Evolutionary conservation across 2,888 invertebrate species (phyloP), one percentile per base, ranked within the genome.

Genomic region (Tipula vernalis): DNA sequence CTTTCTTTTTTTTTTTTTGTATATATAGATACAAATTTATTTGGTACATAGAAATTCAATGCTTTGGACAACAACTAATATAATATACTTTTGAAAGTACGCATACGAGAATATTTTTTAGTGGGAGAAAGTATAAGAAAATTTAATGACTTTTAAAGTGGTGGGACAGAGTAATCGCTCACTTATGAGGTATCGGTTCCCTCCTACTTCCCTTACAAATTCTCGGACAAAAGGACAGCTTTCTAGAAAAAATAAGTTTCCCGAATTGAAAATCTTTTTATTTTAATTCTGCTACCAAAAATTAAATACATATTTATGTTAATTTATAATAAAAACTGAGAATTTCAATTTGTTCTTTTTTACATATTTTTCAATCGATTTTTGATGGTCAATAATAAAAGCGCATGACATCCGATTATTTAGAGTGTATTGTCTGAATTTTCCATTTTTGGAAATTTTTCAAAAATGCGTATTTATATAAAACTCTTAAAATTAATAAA

Each of bases 381-480:
- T 83, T 84, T 84, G 84, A 84, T 84, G 84, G 41, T 84, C 84
- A 84, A 84, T 84, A 84, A 41, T 39, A 84, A 84, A 84, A 84
- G 84, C 84, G 84, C 84, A 84, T 84, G 84, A 36, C 84, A 84
- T 84, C 15, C 39, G 15, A 84, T 39, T 84, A 39, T 39, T n/a
- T n/a, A 3, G 36, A 71, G 44, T 44, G 6, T 51, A 44, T 15
- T n/a, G 51, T 71, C 8, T 71, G 28, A 28, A 71, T 71, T 71
- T 10, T 28, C 44, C 5, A n/a, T 51, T 51, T n/a, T 71, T 18
- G 28, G 10, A 71, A 28, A 18, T 51, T 51, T 39, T 8, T 51
- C 0, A 51, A 39, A 39, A 39, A 39, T 39, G 51, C 51, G 1
- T 28, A 28, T 71, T 18, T 13, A 18, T 28, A 28, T 28, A 10